A percentile compares a stretch with the other conserved stretches of the same genome.
These are phyloP conservation scores for Hydrotaea diabolus DNA, from an alignment of 2,888 invertebrate genomes.

Conservation along the genomic window DNA sequence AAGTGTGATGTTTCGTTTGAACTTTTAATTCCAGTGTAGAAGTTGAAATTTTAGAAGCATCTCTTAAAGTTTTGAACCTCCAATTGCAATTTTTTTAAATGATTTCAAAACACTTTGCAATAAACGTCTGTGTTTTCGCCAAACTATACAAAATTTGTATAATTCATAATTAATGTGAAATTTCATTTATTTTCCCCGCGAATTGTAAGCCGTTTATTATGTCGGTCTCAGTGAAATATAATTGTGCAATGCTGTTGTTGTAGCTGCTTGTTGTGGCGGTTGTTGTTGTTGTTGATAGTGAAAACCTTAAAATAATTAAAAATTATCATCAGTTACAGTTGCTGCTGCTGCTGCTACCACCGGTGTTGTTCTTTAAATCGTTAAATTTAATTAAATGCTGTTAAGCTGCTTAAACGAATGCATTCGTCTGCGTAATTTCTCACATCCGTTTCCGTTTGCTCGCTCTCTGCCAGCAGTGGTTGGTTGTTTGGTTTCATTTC, in stretches of 20 bases:
- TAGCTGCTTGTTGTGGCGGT: too few species aligned
- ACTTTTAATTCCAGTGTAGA: too few species aligned
- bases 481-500: background rate
- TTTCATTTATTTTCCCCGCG: too few species aligned
- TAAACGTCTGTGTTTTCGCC: too few species aligned
- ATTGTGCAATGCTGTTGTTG: background rate
- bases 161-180: slow-evolving; percentile 11
- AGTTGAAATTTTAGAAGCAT: too few species aligned
- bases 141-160: background rate
- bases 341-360: background rate
- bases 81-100: too few species aligned
- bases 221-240: background rate
- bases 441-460: slow-evolving; percentile 16
- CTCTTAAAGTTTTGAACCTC: too few species aligned
- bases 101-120: background rate
- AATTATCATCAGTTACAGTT: background rate
- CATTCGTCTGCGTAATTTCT: slow-evolving; percentile 11
- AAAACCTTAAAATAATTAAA: slow-evolving; percentile 28
- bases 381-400: slow-evolving; percentile 49
- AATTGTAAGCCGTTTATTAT: background rate
- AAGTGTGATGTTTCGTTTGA: too few species aligned
- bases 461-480: background rate
- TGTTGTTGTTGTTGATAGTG: background rate
- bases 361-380: slow-evolving; percentile 17
- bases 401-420: slow-evolving; percentile 49